A percentile compares a stretch with the other conserved stretches of the same genome.
These are phyloP conservation scores for Sitophilus oryzae DNA, from an alignment of 1,140 invertebrate genomes.

Conservation along the genomic window DNA sequence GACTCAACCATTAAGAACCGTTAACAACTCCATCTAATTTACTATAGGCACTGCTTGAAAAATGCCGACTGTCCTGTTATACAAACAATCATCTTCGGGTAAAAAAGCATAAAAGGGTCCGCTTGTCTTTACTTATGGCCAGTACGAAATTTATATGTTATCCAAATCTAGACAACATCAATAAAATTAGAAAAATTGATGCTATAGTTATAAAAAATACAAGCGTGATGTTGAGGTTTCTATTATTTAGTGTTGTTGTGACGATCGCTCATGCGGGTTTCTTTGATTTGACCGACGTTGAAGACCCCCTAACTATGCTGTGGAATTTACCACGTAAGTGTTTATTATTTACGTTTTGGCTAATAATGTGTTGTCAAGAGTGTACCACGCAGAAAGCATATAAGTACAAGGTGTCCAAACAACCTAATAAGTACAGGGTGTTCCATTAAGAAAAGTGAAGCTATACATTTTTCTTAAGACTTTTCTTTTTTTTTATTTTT, in stretches of 20 bases:
- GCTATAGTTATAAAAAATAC: too few relatives aligned
- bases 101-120: slow-evolving; percentile 18
- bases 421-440: too few relatives aligned
- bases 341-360: too few relatives aligned
- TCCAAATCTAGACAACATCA: too few relatives aligned
- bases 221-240: slow-evolving; percentile 21
- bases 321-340: slow-evolving; percentile 35
- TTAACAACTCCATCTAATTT: slow-evolving; percentile 10
- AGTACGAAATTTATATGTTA: too few relatives aligned
- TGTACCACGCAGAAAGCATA: too few relatives aligned
- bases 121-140: too few relatives aligned
- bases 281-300: slow-evolving; percentile 35
- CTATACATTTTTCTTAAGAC: too few relatives aligned
- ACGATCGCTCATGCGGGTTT: slow-evolving; percentile 20
- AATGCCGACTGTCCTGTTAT: slow-evolving; percentile 11
- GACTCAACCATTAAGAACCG: slow-evolving; percentile 12
- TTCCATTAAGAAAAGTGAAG: too few relatives aligned
- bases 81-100: slow-evolving; percentile 3
- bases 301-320: slow-evolving; percentile 35
- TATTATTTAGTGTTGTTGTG: slow-evolving; percentile 12
- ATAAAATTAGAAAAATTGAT: neutral
- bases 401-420: too few relatives aligned
- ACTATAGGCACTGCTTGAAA: neutral
- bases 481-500: too few relatives aligned
- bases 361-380: too few relatives aligned